Evolutionary conservation across 2,888 invertebrate genomes (phyloP).

Genomic region (Dynastes maya): DNA sequence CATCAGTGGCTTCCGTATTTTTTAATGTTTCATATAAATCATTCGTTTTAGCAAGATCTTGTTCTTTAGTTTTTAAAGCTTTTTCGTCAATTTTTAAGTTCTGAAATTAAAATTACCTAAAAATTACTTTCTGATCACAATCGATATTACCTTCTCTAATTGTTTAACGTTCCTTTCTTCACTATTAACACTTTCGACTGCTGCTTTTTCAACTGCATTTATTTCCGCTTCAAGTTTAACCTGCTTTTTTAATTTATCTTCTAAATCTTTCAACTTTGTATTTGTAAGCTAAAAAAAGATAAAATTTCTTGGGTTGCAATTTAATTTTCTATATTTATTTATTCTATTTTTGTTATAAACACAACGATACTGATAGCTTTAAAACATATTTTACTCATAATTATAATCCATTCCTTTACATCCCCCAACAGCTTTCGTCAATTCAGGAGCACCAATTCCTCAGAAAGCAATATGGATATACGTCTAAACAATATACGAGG

Average conservation of each 20-base stretch:
- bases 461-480: no score
- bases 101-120: conserved; percentile 33
- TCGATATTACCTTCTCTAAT: conserved; percentile 71
- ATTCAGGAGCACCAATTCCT: no score
- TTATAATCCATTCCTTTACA: no score
- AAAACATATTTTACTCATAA: no score
- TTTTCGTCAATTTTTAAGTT: conserved; percentile 80
- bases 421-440: no score
- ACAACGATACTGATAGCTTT: no score
- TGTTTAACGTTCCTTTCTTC: conserved; percentile 81
- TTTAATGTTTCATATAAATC: conserved; percentile 80
- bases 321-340: neutral
- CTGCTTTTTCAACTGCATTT: conserved; percentile 77
- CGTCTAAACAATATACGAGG: no score
- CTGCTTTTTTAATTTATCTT: conserved; percentile 76
- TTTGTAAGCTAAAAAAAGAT: conserved; percentile 77
- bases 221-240: conserved; percentile 81
- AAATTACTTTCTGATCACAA: neutral
- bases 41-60: conserved; percentile 75
- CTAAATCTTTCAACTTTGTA: conserved; percentile 77
- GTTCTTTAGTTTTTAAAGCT: conserved; percentile 75
- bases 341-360: neutral
- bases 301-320: neutral
- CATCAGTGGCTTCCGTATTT: conserved; percentile 78
- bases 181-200: conserved; percentile 77